Percentiles rank a stretch among this genome's conserved stretches.
phyloP scores from a whole-genome alignment of 2,797 vertebrate genomes.

The Artibeus lituratus region DNA sequence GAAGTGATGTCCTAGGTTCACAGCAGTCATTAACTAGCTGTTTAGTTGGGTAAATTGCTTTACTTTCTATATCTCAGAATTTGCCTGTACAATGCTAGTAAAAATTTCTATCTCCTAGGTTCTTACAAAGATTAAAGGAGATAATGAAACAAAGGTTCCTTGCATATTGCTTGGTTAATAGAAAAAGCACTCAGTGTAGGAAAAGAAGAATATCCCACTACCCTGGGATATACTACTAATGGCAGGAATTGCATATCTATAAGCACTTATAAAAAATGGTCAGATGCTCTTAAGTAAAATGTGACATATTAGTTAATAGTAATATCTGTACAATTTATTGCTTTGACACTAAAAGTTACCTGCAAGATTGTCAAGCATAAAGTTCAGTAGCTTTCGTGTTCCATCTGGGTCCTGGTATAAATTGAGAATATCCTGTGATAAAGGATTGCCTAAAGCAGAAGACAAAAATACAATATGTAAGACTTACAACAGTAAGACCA shows the following conservation, averaged over 20 bases:
- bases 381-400: slow-evolving; percentile 98
- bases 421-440: slow-evolving; percentile 99
- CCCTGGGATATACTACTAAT: background rate
- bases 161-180: slow-evolving; percentile 27
- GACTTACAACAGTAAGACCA: background rate
- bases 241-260: background rate
- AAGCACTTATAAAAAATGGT: slow-evolving; percentile 6
- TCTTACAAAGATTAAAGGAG: slow-evolving; percentile 15
- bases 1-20: background rate
- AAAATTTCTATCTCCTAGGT: background rate
- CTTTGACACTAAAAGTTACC: slow-evolving; percentile 82
- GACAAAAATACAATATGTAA: slow-evolving; percentile 70
- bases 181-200: background rate
- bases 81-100: background rate
- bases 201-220: background rate
- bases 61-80: slow-evolving; percentile 24
- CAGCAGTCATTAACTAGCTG: background rate
- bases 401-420: slow-evolving; percentile 98
- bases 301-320: background rate
- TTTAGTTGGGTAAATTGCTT: background rate
- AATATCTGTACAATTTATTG: background rate
- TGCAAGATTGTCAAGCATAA: slow-evolving; percentile 99
- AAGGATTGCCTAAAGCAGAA: slow-evolving; percentile 93
- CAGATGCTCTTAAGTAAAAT: background rate
- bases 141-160: slow-evolving; percentile 13